Evolutionary conservation across 2,888 invertebrate genomes (phyloP), one percentile per base, ranked within the genome.

Genomic region (Dendrolimus houi): DNA sequence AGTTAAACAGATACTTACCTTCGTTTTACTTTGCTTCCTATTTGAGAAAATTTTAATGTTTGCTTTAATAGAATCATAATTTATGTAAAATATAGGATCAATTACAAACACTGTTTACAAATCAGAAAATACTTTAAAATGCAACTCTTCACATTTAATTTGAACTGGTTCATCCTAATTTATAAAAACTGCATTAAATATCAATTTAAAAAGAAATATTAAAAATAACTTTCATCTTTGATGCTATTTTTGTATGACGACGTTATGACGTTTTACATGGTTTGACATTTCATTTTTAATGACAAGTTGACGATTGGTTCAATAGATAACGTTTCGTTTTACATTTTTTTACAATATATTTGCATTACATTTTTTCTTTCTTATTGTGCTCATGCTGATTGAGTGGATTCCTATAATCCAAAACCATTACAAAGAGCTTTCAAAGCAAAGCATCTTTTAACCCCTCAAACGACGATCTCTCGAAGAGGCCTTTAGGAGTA

Each of bases 151-250:
- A 64, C 63, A 68, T 71, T 70, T 64, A 63, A 66, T 61, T 65
- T 66, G 66, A 74, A 71, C 61, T 63, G 55, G 56, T 69, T 72
- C 78, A 83, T 85, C 68, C 62, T 78, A 66, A 63, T 71, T 59
- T 62, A 55, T 65, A 64, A 62, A 71, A 63, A 65, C 61, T 67
- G 62, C 65, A 70, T 67, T 70, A 71, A 66, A 70, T 74, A 70
- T 67, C 64, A 69, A 69, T 72, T 78, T 75, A 68, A 72, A 67
- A 74, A 61, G 68, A 72, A 80, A 74, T 77, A 82, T 75, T 85
- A 87, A 77, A 88, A 87, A 86, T 89, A 87, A 87, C 89, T 88
- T 82, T 85, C 87, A 86, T 87, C 80, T 81, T 81, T 77, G 77
- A 81, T 79, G 70, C 87, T 89, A 87, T 87, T 89, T 88, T 83